Percentiles rank a stretch among this genome's conserved stretches.
These are phyloP conservation scores for Drosophila birchii DNA, from an alignment of 2,888 invertebrate species.

Conservation along the genomic window DNA sequence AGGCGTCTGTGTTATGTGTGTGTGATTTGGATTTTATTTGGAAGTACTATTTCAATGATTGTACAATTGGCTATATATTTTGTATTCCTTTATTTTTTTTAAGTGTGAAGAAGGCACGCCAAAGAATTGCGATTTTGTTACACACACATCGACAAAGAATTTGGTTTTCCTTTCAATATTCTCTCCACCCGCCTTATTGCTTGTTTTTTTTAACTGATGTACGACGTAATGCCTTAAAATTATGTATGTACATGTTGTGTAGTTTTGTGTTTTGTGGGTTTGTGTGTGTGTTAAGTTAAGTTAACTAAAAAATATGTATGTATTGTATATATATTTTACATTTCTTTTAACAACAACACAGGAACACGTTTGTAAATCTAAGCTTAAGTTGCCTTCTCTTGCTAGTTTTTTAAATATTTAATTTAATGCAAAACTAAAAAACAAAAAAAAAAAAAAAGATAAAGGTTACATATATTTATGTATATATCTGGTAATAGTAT, in stretches of 20 bases:
- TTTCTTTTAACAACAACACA: constrained; percentile 76
- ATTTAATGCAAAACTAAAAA: constrained; percentile 17
- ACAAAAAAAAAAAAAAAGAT: constrained; percentile 40
- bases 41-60: constrained; percentile 46
- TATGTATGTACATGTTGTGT: constrained; percentile 25
- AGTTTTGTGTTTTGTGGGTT: constrained; percentile 15
- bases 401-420: not conserved
- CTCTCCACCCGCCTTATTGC: constrained; percentile 26
- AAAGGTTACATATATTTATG: constrained; percentile 22
- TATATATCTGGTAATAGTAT: constrained; percentile 24
- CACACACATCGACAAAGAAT: constrained; percentile 21
- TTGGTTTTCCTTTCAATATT: not conserved
- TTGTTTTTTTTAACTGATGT: constrained; percentile 31
- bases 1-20: constrained; percentile 10
- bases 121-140: constrained; percentile 21
- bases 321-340: constrained; percentile 18
- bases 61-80: constrained; percentile 49
- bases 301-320: constrained; percentile 36
- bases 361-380: constrained; percentile 69
- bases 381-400: constrained; percentile 36
- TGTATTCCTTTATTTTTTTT: constrained; percentile 23
- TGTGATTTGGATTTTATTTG: constrained; percentile 13
- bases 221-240: constrained; percentile 8
- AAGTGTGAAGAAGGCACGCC: constrained; percentile 31
- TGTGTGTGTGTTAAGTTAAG: constrained; percentile 26